These are phyloP conservation scores for Trichonephila clavata DNA, from an alignment of 1,140 invertebrate species.

Conservation along the genomic window DNA sequence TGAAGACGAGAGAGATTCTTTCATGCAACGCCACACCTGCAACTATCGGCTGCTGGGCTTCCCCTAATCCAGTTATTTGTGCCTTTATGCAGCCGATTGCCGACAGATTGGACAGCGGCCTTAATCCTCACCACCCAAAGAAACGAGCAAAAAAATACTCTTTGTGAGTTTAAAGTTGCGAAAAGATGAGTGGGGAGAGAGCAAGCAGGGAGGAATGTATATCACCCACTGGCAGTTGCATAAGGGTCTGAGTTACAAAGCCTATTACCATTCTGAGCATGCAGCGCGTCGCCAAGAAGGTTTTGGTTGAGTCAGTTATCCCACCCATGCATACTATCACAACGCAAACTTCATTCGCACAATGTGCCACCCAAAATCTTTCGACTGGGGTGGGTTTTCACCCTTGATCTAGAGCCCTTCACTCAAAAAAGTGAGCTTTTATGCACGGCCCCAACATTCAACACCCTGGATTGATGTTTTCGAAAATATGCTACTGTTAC, in stretches of 20 bases:
- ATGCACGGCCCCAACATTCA: background rate
- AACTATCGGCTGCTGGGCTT: conserved; percentile 59
- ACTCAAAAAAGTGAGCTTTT: conserved; percentile 16
- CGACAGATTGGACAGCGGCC: conserved; percentile 74
- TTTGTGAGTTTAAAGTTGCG: conserved; percentile 75
- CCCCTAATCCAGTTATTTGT: conserved; percentile 77
- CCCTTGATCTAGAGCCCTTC: conserved; percentile 49
- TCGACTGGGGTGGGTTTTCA: conserved; percentile 64
- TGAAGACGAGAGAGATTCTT: conserved; percentile 59
- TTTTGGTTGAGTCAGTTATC: no score
- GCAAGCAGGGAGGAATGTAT: conserved; percentile 22
- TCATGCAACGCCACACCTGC: conserved; percentile 71
- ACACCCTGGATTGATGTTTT: background rate
- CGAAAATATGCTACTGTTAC: background rate
- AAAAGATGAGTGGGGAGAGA: conserved; percentile 53
- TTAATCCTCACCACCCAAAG: conserved; percentile 70
- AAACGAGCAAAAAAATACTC: conserved; percentile 67
- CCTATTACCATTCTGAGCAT: conserved; percentile 57
- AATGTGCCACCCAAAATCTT: conserved; percentile 70
- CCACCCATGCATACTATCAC: conserved; percentile 41
- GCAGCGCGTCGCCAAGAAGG: conserved; percentile 36
- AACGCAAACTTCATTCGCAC: conserved; percentile 38
- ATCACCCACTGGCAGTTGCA: conserved; percentile 66
- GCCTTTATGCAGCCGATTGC: conserved; percentile 76
- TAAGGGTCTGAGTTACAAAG: conserved; percentile 65